Percentiles rank a stretch among this genome's conserved stretches.
Evolutionary conservation across 1,140 invertebrate genomes (phyloP).

Genomic region (Propsilocerus akamusi): DNA sequence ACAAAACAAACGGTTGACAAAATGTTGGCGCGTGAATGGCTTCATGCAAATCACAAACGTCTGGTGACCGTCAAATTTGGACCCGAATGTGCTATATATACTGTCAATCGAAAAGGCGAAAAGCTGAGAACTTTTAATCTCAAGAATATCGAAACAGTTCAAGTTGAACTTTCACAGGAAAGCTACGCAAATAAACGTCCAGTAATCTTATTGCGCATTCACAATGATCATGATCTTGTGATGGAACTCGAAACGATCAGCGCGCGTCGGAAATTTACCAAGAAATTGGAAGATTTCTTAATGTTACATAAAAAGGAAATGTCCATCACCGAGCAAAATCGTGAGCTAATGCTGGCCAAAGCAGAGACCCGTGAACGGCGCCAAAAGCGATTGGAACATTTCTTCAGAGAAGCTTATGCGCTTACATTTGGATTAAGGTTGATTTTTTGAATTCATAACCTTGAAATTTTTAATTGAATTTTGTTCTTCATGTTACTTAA

Average conservation of each 20-base stretch:
- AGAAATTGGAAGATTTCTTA: constrained; percentile 72
- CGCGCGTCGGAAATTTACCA: constrained; percentile 72
- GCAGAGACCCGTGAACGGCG: constrained; percentile 91
- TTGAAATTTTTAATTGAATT: not conserved
- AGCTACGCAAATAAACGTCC: constrained; percentile 59
- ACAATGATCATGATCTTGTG: constrained; percentile 91
- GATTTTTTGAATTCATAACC: constrained; percentile 14
- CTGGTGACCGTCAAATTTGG: constrained; percentile 80
- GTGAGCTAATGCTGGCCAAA: constrained; percentile 78
- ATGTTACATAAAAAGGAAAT: constrained; percentile 58
- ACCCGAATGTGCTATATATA: constrained; percentile 62
- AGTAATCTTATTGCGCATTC: constrained; percentile 67
- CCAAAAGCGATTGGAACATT: constrained; percentile 88
- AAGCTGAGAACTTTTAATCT: constrained; percentile 69
- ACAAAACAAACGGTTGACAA: constrained; percentile 57
- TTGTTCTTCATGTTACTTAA: not conserved
- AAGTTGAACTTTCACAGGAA: constrained; percentile 68
- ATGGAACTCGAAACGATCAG: constrained; percentile 74
- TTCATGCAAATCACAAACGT: constrained; percentile 82
- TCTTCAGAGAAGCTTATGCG: constrained; percentile 96
- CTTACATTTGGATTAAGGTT: constrained; percentile 68
- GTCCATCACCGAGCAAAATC: constrained; percentile 25
- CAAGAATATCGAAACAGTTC: constrained; percentile 48
- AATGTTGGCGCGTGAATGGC: constrained; percentile 87
- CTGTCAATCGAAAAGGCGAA: constrained; percentile 75